Evolutionary conservation across 2,113 vertebrate genomes (phyloP).

Genomic region (Oreochromis niloticus): DNA sequence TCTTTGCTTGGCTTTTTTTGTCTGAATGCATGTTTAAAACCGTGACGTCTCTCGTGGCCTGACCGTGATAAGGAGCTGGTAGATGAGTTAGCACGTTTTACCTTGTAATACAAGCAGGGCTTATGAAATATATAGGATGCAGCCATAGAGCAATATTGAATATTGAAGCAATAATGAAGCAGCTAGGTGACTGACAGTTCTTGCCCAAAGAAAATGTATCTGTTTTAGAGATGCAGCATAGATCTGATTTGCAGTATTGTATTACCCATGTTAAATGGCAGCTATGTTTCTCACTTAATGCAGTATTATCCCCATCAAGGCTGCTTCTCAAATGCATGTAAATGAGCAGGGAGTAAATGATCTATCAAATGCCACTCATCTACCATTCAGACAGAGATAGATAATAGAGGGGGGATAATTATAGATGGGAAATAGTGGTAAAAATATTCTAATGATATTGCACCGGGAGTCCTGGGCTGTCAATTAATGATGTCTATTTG

Average conservation of each 20-base stretch:
- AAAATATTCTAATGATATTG: constrained; percentile 63
- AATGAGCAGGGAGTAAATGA: constrained; percentile 58
- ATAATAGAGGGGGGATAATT: constrained; percentile 57
- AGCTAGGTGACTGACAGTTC: constrained; percentile 9
- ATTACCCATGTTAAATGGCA: constrained; percentile 19
- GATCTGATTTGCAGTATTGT: not conserved
- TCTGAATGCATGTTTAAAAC: constrained; percentile 33
- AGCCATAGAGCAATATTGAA: not conserved
- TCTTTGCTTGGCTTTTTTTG: constrained; percentile 18
- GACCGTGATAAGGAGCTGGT: not conserved
- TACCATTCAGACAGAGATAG: constrained; percentile 49
- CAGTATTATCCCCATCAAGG: constrained; percentile 35
- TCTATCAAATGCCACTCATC: constrained; percentile 65
- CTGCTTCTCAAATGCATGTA: constrained; percentile 48
- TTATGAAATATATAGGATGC: not conserved
- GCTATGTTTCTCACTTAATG: constrained; percentile 12
- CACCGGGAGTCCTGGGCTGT: constrained; percentile 44
- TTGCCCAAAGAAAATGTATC: not conserved
- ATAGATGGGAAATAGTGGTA: constrained; percentile 38
- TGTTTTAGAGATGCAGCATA: not conserved
- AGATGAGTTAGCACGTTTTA: constrained; percentile 14
- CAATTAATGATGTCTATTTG: constrained; percentile 56
- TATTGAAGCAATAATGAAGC: not conserved
- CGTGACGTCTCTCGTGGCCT: not conserved
- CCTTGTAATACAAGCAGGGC: not conserved